A percentile compares a stretch with the other conserved stretches of the same genome.
Conservation (phyloP, 2,113 vertebrate species). For the Pluvianellus socialis region DNA sequence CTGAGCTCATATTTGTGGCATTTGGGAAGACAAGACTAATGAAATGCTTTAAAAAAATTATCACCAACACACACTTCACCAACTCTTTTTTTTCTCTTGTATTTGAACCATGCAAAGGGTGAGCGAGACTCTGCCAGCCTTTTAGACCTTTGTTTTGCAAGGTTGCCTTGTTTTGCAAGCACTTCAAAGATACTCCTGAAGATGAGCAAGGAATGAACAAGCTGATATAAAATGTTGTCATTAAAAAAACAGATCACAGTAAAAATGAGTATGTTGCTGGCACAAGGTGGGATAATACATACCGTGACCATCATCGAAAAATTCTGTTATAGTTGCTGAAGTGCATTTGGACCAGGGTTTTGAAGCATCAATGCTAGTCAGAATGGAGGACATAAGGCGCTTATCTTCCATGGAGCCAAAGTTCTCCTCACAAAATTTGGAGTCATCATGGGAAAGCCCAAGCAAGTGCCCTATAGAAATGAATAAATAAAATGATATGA, state of each 20-base stretch:
- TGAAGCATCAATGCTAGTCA: slow-evolving; percentile 95
- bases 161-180: neutral
- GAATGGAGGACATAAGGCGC: slow-evolving; percentile 97
- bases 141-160: neutral
- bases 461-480: slow-evolving; percentile 87
- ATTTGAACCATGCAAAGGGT: neutral
- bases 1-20: neutral
- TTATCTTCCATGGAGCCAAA: slow-evolving; percentile 94
- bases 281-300: slow-evolving; percentile 40
- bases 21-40: neutral
- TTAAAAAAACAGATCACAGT: neutral
- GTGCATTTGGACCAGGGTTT: slow-evolving; percentile 99
- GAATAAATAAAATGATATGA: neutral
- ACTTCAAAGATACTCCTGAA: neutral
- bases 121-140: neutral
- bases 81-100: neutral
- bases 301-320: slow-evolving; percentile 97
- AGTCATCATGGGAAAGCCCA: slow-evolving; percentile 96
- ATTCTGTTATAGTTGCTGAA: slow-evolving; percentile 95
- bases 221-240: neutral
- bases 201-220: neutral
- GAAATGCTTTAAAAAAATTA: neutral
- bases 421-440: slow-evolving; percentile 96
- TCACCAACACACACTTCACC: neutral
- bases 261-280: neutral